A percentile compares a stretch with the other conserved stretches of the same genome.
These are phyloP conservation scores for Cephus pygmeus DNA, from an alignment of 2,888 invertebrate genomes.

Conservation along the genomic window DNA sequence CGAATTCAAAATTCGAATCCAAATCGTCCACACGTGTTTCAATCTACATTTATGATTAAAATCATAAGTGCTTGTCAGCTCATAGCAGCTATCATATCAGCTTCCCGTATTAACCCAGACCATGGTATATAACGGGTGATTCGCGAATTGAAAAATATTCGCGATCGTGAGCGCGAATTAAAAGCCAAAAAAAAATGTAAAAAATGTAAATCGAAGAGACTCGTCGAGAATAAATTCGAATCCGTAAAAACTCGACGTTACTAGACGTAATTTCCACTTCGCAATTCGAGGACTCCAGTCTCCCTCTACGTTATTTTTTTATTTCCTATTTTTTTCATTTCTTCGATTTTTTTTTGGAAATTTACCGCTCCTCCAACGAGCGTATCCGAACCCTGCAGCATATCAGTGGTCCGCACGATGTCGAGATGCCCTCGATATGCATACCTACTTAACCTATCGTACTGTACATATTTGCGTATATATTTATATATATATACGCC, in stretches of 20 bases:
- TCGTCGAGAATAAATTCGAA: neutral
- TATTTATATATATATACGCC: neutral
- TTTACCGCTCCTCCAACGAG: neutral
- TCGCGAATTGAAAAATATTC: neutral
- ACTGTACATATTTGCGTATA: neutral
- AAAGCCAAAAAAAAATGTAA: neutral
- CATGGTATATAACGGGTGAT: too few species aligned
- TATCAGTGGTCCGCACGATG: neutral
- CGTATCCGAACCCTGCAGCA: neutral
- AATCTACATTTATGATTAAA: neutral
- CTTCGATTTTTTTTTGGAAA: neutral
- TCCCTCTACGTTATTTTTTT: neutral
- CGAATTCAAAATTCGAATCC: neutral
- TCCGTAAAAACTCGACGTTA: neutral
- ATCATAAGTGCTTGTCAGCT: too few species aligned
- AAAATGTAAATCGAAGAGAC: neutral
- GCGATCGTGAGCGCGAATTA: neutral
- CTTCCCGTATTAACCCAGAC: too few species aligned
- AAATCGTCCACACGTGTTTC: too few species aligned
- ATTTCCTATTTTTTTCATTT: neutral
- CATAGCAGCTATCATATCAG: too few species aligned
- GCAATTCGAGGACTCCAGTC: neutral
- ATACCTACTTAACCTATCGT: slow-evolving; percentile 5
- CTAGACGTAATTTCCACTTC: neutral
- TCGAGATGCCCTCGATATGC: slow-evolving; percentile 1